Evolutionary conservation across 1,140 invertebrate species (phyloP).

Genomic region (Zaprionus vittiger): DNA sequence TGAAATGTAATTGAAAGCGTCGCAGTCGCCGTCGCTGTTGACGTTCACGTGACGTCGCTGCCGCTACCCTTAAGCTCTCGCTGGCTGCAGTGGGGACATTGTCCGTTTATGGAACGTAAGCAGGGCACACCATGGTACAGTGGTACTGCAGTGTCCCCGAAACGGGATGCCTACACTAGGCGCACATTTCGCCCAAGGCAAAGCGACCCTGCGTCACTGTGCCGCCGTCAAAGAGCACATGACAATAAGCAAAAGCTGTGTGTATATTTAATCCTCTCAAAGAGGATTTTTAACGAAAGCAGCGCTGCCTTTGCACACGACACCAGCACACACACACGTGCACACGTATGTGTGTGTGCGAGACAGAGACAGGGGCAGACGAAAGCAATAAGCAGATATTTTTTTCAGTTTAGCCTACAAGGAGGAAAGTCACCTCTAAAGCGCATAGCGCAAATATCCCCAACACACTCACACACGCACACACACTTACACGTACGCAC

Average conservation of each 20-base stretch:
- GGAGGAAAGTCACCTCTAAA: constrained; percentile 83
- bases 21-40: constrained; percentile 50
- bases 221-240: constrained; percentile 49
- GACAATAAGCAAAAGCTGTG: constrained; percentile 65
- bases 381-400: constrained; percentile 54
- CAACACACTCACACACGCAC: constrained; percentile 45
- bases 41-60: constrained; percentile 26
- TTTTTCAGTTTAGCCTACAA: constrained; percentile 61
- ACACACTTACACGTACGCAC: constrained; percentile 27
- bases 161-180: constrained; percentile 4
- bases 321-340: constrained; percentile 58
- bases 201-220: constrained; percentile 55
- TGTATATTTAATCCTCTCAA: constrained; percentile 83
- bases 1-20: constrained; percentile 81
- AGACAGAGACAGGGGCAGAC: constrained; percentile 23
- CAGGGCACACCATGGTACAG: constrained; percentile 6
- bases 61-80: constrained; percentile 74
- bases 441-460: constrained; percentile 67
- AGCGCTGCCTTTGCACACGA: constrained; percentile 75
- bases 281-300: constrained; percentile 80
- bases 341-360: neutral
- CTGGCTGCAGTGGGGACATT: constrained; percentile 69
- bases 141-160: neutral
- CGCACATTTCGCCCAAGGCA: constrained; percentile 4
- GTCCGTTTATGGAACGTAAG: constrained; percentile 73